Conservation (phyloP, 2,888 invertebrate species). For the Galerucella calmariensis region DNA sequence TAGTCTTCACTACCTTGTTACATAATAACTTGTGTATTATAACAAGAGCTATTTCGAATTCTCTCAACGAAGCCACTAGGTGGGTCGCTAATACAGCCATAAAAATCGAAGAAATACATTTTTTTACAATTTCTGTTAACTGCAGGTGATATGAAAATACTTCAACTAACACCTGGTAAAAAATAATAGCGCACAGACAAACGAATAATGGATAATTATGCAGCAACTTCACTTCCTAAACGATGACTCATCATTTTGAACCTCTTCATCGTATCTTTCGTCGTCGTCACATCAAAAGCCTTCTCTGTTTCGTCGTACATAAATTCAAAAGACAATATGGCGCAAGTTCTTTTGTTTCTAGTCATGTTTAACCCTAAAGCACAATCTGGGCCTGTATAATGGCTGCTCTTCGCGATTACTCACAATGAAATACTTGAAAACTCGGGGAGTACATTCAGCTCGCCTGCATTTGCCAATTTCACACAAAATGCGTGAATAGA, state of each 20-base stretch:
- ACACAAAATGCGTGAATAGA: constrained; percentile 59
- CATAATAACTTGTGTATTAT: no score
- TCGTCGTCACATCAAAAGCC: constrained; percentile 37
- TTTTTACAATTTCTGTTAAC: no score
- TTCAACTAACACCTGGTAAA: neutral
- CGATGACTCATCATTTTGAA: constrained; percentile 31
- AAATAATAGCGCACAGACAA: neutral
- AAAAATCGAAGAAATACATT: no score
- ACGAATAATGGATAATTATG: constrained; percentile 5
- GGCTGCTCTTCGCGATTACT: constrained; percentile 42
- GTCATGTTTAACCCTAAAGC: constrained; percentile 58
- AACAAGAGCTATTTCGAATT: no score
- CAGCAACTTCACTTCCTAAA: constrained; percentile 24
- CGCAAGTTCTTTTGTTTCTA: constrained; percentile 55
- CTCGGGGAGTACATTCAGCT: constrained; percentile 35
- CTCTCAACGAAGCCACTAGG: no score
- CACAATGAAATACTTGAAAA: constrained; percentile 46
- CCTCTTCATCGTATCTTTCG: constrained; percentile 28
- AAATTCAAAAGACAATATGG: constrained; percentile 54
- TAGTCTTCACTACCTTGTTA: no score
- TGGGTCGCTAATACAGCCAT: no score
- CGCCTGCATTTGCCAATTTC: constrained; percentile 51
- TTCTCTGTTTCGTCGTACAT: constrained; percentile 33
- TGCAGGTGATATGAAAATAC: neutral
- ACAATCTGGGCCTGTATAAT: constrained; percentile 49